Percentiles rank a stretch among this genome's conserved stretches.
These are phyloP conservation scores for Epinotia brunnichana DNA, from an alignment of 2,888 invertebrate species.

Conservation along the genomic window DNA sequence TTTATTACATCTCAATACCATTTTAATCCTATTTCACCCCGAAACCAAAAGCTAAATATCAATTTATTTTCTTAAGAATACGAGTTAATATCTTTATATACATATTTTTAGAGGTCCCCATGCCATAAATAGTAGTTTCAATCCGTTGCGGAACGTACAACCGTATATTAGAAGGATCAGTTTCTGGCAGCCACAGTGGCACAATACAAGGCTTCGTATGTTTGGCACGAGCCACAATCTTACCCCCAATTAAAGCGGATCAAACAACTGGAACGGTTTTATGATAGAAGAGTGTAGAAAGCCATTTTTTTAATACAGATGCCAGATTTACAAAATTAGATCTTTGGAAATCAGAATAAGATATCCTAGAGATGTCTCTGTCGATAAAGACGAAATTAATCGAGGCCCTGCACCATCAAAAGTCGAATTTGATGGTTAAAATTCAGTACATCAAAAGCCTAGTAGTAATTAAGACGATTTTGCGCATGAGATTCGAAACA, in stretches of 20 bases:
- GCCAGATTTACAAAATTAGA: no score
- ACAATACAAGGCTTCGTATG: conserved; percentile 45
- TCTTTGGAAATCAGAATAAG: no score
- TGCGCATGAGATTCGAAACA: no score
- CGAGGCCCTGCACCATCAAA: no score
- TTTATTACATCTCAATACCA: no score
- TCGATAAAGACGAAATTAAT: no score
- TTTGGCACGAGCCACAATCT: conserved; percentile 57
- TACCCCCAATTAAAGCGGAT: conserved; percentile 61
- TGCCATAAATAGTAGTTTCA: conserved; percentile 15
- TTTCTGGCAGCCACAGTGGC: conserved; percentile 13
- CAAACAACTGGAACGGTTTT: background rate
- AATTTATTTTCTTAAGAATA: background rate
- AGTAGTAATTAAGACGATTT: no score
- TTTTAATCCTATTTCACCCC: no score
- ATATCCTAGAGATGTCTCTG: no score
- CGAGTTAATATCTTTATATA: background rate
- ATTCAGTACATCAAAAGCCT: no score
- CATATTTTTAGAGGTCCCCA: background rate
- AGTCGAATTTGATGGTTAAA: no score
- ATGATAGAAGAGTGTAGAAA: background rate
- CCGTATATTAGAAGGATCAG: conserved; percentile 4
- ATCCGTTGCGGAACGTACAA: background rate
- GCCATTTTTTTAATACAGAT: background rate
- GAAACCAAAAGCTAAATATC: no score